Evolutionary conservation across 1,140 invertebrate genomes (phyloP), one percentile per base, ranked within the genome.

Genomic region (Calycopis cecrops): DNA sequence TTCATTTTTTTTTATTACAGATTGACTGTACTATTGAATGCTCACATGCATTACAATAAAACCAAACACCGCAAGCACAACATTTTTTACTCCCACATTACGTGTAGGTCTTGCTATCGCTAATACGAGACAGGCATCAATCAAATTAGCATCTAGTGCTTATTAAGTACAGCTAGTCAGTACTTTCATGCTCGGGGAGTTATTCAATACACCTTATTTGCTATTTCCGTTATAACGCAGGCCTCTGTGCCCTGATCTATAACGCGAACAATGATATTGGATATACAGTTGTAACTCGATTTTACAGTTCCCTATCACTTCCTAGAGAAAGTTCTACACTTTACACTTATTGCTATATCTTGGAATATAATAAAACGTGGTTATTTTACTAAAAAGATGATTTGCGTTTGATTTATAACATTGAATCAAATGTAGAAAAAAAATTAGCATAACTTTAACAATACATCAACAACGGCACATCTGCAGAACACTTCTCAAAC

Each of bases 201-300:
- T 64, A 69, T 69, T 69, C 67, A 69, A 69, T 64, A 64, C n/a
- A n/a, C 61, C 64, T 69, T 69, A 69, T 63, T 72, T 67, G 64
- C 65, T 49, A 67, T 67, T 72, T 69, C 64, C 64, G 64, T 65
- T 67, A 56, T 49, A 60, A 63, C 60, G 51, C 59, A 55, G 63
- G 60, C 62, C 63, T 71, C 67, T 67, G 55, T 48, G 38, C 49
- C 48, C 55, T 62, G 71, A 83, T 82, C 67, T 69, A 65, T 77
- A 85, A 72, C 75, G 79, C 75, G 79, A 78, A 82, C 78, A 79
- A 79, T 78, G 69, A 79, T 82, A 82, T 78, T 74, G 77, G 79
- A 75, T 73, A 71, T 76, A 79, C 78, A 73, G 79, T 78, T 79
- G 73, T 74, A 69, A 66, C 73, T 49, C 12, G 48, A 33, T 33